Percentiles rank a stretch among this genome's conserved stretches.
phyloP scores from a whole-genome alignment of 2,888 invertebrate species.

The Cataglyphis cursor region DNA sequence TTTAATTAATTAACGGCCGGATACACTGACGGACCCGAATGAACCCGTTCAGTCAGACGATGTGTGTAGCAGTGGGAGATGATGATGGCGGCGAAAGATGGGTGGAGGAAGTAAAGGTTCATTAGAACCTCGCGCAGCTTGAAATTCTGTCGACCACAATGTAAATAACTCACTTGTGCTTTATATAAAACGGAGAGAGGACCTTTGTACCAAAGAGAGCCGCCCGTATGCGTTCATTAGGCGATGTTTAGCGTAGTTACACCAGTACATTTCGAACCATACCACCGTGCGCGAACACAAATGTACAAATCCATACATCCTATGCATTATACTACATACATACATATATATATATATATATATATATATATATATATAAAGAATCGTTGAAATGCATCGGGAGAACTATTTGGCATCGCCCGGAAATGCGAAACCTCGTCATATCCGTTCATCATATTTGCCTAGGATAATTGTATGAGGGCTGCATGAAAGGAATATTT shows the following conservation, averaged over 20 bases:
- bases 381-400: conserved; percentile 60
- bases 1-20: conserved; percentile 74
- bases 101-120: conserved; percentile 74
- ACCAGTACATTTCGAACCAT: conserved; percentile 53
- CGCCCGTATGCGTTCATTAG: conserved; percentile 83
- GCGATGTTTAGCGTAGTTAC: conserved; percentile 80
- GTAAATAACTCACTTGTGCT: conserved; percentile 78
- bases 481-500: conserved; percentile 13
- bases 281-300: conserved; percentile 12
- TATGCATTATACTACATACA: not conserved
- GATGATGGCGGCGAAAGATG: conserved; percentile 2
- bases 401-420: conserved; percentile 10
- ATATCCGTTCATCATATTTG: conserved; percentile 10
- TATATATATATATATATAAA: conserved; percentile 2
- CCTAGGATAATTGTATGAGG: not conserved
- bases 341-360: no score
- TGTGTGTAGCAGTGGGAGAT: not conserved
- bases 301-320: not conserved
- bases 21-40: conserved; percentile 28
- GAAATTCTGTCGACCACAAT: conserved; percentile 81
- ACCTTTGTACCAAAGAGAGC: conserved; percentile 83
- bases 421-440: conserved; percentile 23
- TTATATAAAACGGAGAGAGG: conserved; percentile 76
- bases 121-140: conserved; percentile 76
- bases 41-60: conserved; percentile 57